Percentiles rank a stretch among this genome's conserved stretches.
phyloP scores from a whole-genome alignment of 1,140 invertebrate genomes.

The Ceratosolen solmsi region DNA sequence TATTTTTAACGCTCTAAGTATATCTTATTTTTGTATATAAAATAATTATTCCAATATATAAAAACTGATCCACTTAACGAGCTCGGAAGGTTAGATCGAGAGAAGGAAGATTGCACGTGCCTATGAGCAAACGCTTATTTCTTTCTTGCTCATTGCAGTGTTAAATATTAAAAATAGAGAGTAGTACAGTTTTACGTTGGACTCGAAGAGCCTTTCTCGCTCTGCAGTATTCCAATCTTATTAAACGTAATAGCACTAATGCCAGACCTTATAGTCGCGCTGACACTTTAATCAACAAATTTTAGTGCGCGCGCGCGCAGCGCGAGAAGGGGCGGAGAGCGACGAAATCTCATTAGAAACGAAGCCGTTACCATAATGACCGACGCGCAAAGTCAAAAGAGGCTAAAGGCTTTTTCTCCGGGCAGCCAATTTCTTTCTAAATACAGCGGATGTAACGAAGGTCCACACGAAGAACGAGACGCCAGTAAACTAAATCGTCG shows the following conservation, averaged over 20 bases:
- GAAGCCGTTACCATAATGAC: neutral
- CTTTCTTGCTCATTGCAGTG: too few species aligned
- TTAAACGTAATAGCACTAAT: neutral
- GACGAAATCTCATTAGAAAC: slow-evolving; percentile 6
- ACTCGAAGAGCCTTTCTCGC: too few species aligned
- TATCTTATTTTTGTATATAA: too few species aligned
- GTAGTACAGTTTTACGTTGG: too few species aligned
- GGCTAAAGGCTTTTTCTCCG: neutral
- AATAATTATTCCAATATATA: too few species aligned
- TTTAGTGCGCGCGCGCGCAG: neutral
- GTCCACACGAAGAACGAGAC: neutral
- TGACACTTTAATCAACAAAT: slow-evolving; percentile 2
- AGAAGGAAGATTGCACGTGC: too few species aligned
- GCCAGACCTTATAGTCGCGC: neutral
- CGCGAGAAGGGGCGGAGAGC: too few species aligned
- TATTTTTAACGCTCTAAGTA: too few species aligned
- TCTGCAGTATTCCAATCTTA: neutral
- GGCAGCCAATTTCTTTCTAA: neutral
- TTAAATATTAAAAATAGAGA: too few species aligned
- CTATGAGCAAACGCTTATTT: too few species aligned
- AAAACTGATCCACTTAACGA: too few species aligned
- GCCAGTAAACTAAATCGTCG: slow-evolving; percentile 29
- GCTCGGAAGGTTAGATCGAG: too few species aligned
- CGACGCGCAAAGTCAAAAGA: neutral
- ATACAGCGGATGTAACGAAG: neutral